Base-by-base conservation (phyloP, 2,797 vertebrate species). In the Salmo trutta region DNA sequence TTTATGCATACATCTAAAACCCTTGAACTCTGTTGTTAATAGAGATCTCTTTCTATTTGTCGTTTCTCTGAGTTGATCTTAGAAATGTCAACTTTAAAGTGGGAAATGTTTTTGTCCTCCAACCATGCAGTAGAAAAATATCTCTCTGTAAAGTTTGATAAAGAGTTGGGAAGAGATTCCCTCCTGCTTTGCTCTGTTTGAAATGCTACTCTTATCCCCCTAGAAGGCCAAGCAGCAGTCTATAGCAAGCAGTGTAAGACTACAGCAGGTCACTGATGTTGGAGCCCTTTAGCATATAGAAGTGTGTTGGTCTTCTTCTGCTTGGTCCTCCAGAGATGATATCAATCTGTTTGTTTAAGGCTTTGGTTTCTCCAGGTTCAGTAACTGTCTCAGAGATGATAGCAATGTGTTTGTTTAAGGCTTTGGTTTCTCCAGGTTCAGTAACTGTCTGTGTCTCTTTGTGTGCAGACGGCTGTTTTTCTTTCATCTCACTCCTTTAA, bases 401-500 rank as follows among this genome's bases (percentile, higher is more conserved):
- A 88, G 82, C 73, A 15, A 71, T 66, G 73, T 66, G 75, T 91
- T 92, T 92, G 90, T 88, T 87, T 87, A 89, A 82, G 83, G 84
- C 85, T 90, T 88, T 84, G 80, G 80, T 56, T 77, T 73, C 84
- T 85, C 83, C 80, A 87, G 79, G 80, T 82, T 80, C 88, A 84
- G 82, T 82, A 81, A 88, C 75, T 84, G 79, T 73, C 62, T 67
- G 75, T 82, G 77, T 85, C 79, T 85, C 47, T 71, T 80, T 75
- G 75, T 77, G 84, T 82, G 76, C 74, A 83, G 69, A 82, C 88
- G 86, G 86, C 81, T 91, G 88, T 89, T 91, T 86, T 88, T 88
- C 81, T 92, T 90, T 90, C 86, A 91, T 90, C 86, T 90, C 77
- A 76, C 62, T 59, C 85, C 79, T 88, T 75, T 90, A 85, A 90